Conservation (phyloP, 2,797 vertebrate species). For the Lithobates sylvaticus region DNA sequence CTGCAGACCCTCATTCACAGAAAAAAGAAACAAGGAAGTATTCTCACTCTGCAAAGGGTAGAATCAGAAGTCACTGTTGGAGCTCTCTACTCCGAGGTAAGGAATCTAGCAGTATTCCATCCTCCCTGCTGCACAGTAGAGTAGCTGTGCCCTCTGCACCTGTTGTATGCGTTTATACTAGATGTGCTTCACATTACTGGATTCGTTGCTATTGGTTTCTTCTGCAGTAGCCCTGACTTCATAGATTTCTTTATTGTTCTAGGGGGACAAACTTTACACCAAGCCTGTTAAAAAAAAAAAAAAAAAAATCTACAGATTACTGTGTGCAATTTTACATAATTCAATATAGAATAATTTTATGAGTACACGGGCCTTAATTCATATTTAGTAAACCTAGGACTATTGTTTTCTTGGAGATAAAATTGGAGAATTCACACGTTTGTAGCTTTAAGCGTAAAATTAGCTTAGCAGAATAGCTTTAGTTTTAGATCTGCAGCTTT, state of each 20-base stretch:
- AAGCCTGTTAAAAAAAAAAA: not conserved
- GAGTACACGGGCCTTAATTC: not conserved
- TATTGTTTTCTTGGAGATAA: not conserved
- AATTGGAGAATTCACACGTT: not conserved
- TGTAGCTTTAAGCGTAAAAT: not conserved
- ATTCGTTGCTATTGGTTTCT: not conserved
- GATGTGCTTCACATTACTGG: slow-evolving; percentile 5
- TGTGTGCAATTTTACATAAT: not conserved
- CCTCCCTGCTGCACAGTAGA: slow-evolving; percentile 47
- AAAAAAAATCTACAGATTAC: not conserved
- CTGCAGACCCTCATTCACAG: slow-evolving; percentile 55
- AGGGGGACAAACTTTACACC: not conserved
- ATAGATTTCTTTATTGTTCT: too few relatives aligned
- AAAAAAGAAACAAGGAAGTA: slow-evolving; percentile 51
- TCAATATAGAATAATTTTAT: not conserved
- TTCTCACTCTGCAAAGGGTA: slow-evolving; percentile 56
- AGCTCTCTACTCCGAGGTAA: slow-evolving; percentile 59
- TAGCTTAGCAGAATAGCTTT: not conserved
- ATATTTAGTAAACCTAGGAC: not conserved
- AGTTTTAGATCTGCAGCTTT: not conserved
- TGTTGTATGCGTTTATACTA: slow-evolving; percentile 2
- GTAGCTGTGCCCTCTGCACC: slow-evolving; percentile 27
- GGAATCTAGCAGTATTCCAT: slow-evolving; percentile 46
- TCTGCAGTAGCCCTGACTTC: not conserved
- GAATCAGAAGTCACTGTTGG: slow-evolving; percentile 46